Conservation (phyloP, 2,888 invertebrate species). For the Microplitis deprimator region DNA sequence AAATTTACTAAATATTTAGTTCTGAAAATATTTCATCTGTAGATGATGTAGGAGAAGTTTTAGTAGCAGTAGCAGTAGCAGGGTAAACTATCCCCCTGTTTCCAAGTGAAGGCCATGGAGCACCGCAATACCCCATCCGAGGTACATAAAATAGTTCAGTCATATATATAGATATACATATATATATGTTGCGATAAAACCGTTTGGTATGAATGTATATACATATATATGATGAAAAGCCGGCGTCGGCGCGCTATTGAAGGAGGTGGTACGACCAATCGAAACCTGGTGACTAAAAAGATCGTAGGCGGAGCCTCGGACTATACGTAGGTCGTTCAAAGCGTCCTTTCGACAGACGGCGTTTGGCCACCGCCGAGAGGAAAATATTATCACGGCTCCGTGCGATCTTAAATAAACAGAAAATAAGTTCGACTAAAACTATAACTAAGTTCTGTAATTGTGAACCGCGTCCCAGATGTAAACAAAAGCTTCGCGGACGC, state of each 20-base stretch:
- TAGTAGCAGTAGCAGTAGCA: neutral
- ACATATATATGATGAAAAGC: neutral
- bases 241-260: neutral
- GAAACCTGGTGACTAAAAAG: slow-evolving; percentile 42
- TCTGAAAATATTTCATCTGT: neutral
- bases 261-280: slow-evolving; percentile 55
- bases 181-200: slow-evolving; percentile 6
- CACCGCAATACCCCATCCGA: neutral
- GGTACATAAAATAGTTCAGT: no score
- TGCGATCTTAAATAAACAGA: slow-evolving; percentile 2
- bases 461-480: neutral
- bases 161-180: neutral
- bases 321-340: slow-evolving; percentile 55
- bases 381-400: slow-evolving; percentile 17
- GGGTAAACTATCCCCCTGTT: neutral
- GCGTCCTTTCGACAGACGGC: slow-evolving; percentile 63
- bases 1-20: neutral
- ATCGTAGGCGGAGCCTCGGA: slow-evolving; percentile 62
- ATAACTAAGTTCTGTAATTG: neutral
- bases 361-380: slow-evolving; percentile 64
- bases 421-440: neutral
- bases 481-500: neutral
- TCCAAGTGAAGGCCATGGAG: slow-evolving; percentile 1
- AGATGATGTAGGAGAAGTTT: neutral
- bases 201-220: neutral